A percentile compares a stretch with the other conserved stretches of the same genome.
phyloP scores from a whole-genome alignment of 2,888 invertebrate species.

The Himalopsyche anomala region DNA sequence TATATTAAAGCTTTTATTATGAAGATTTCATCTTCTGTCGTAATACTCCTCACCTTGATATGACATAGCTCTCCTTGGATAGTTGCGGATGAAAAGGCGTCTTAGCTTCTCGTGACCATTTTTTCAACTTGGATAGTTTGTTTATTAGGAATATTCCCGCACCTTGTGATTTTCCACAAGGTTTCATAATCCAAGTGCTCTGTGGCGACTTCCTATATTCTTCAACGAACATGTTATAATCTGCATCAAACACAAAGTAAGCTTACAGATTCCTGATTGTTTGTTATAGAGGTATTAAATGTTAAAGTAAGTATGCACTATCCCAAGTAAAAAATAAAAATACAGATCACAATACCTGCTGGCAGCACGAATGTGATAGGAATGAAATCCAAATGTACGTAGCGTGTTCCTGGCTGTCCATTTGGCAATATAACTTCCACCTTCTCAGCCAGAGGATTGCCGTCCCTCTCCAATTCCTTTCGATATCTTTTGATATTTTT shows the following conservation, averaged over 20 bases:
- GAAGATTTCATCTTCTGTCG: too few species aligned
- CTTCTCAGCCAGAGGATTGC: constrained; percentile 90
- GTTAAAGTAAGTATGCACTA: too few species aligned
- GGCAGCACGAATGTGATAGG: constrained; percentile 96
- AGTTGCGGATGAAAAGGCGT: constrained; percentile 90
- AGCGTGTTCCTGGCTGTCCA: constrained; percentile 83
- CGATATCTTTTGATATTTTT: constrained; percentile 97
- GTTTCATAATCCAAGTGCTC: constrained; percentile 99
- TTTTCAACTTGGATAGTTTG: constrained; percentile 94
- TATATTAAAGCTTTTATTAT: too few species aligned
- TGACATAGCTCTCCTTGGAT: constrained; percentile 94
- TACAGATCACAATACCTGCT: constrained; percentile 74
- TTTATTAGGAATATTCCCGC: constrained; percentile 97
- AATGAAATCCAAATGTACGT: constrained; percentile 92
- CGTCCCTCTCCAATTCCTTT: constrained; percentile 94
- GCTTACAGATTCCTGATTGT: not conserved
- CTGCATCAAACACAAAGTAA: constrained; percentile 69
- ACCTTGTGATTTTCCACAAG: constrained; percentile 95
- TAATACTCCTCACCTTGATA: constrained; percentile 82
- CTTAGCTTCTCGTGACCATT: constrained; percentile 92
- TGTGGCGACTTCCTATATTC: constrained; percentile 96
- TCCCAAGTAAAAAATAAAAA: not conserved
- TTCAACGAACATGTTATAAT: constrained; percentile 98
- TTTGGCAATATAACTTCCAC: constrained; percentile 73
- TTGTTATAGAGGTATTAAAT: too few species aligned